These are phyloP conservation scores for Drosophila rubida DNA, from an alignment of 2,888 invertebrate species.

Conservation along the genomic window DNA sequence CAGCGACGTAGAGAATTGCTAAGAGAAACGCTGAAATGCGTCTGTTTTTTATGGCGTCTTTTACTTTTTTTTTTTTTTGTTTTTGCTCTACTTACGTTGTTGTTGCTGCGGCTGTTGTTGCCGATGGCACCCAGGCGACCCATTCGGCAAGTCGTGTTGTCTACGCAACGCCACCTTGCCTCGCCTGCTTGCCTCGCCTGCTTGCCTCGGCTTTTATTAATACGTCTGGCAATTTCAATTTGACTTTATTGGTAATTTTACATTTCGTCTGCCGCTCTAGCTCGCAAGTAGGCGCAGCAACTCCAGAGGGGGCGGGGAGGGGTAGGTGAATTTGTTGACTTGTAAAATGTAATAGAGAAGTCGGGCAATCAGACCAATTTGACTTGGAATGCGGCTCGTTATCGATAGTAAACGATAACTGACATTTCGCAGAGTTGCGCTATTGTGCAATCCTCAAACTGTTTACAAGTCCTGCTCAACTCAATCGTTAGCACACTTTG, in stretches of 20 bases:
- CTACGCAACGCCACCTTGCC: conserved; percentile 57
- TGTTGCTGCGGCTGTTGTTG: background rate
- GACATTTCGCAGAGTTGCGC: background rate
- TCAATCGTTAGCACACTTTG: too few relatives aligned
- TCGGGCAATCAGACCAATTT: conserved; percentile 13
- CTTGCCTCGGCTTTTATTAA: conserved; percentile 69
- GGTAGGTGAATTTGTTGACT: conserved; percentile 1
- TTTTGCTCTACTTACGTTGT: conserved; percentile 4
- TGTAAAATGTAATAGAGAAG: conserved; percentile 13
- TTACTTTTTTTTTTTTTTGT: conserved; percentile 27
- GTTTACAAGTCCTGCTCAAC: too few relatives aligned
- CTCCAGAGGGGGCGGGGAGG: background rate
- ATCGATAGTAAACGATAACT: conserved; percentile 25
- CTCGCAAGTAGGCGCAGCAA: conserved; percentile 45
- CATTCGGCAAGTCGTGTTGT: conserved; percentile 58
- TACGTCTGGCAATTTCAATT: conserved; percentile 82
- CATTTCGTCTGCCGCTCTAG: conserved; percentile 49
- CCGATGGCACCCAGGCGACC: conserved; percentile 66
- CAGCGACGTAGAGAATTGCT: conserved; percentile 13
- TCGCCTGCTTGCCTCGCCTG: too few relatives aligned
- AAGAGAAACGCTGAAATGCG: conserved; percentile 33
- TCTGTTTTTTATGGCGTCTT: conserved; percentile 46
- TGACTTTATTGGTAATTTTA: conserved; percentile 81
- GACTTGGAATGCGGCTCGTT: background rate
- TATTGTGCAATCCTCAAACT: too few relatives aligned